phyloP scores from a whole-genome alignment of 2,888 invertebrate genomes.

The Tubulanus polymorphus region DNA sequence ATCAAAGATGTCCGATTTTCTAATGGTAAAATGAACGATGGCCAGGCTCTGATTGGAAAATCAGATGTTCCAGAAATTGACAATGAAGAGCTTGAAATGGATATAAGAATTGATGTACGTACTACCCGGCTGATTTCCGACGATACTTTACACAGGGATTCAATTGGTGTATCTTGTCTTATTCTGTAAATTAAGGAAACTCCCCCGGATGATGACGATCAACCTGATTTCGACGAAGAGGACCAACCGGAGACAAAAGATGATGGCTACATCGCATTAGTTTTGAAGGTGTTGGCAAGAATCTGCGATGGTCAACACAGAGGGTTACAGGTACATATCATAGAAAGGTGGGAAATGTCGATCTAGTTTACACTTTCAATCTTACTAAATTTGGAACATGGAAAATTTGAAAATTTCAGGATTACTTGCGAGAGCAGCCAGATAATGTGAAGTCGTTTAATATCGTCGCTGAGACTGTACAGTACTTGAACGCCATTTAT shows the following conservation, averaged over 20 bases:
- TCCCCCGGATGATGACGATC: slow-evolving; percentile 20
- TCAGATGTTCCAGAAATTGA: slow-evolving; percentile 19
- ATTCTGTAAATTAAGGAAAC: slow-evolving; percentile 11
- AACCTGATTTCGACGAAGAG: slow-evolving; percentile 19
- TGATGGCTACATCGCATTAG: slow-evolving; percentile 52
- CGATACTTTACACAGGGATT: too few species aligned
- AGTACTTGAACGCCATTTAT: slow-evolving; percentile 51
- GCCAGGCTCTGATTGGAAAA: slow-evolving; percentile 33
- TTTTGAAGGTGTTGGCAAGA: slow-evolving; percentile 50
- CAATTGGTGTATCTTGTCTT: too few species aligned
- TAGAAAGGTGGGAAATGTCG: too few species aligned
- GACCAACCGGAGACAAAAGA: slow-evolving; percentile 42
- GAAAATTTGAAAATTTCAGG: too few species aligned
- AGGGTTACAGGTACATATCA: slow-evolving; percentile 43
- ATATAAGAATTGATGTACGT: slow-evolving; percentile 34
- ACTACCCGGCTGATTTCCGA: too few species aligned
- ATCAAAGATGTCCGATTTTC: slow-evolving; percentile 31
- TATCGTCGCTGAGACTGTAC: slow-evolving; percentile 50
- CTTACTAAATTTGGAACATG: too few species aligned
- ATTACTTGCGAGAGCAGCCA: slow-evolving; percentile 53
- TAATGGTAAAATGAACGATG: slow-evolving; percentile 28
- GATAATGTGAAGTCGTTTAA: slow-evolving; percentile 54
- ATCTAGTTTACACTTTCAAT: too few species aligned
- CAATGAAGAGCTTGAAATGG: slow-evolving; percentile 25
- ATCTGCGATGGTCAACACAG: slow-evolving; percentile 53